phyloP scores from a whole-genome alignment of 2,113 vertebrate species.

The Pollimyrus isidori region DNA sequence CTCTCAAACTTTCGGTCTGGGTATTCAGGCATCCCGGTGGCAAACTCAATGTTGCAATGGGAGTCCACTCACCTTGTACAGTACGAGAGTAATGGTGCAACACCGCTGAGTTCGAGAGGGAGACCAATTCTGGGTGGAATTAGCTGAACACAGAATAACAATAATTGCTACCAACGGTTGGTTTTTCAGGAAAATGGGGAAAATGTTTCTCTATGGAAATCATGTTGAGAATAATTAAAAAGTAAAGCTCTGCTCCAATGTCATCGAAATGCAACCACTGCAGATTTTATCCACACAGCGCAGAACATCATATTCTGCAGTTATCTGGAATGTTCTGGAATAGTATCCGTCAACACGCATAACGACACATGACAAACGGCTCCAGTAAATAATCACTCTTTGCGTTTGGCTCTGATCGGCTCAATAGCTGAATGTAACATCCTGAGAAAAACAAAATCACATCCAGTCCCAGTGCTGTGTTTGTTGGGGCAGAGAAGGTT shows the following conservation, averaged over 20 bases:
- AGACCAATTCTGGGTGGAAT: not conserved
- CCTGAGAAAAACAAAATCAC: not conserved
- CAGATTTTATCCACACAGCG: not conserved
- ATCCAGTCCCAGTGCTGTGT: not conserved
- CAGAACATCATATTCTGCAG: not conserved
- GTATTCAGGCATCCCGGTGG: not conserved
- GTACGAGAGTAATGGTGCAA: not conserved
- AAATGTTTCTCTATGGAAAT: not conserved
- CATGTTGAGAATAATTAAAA: not conserved
- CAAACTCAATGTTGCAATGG: not conserved
- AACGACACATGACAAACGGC: not conserved
- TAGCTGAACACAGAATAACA: not conserved
- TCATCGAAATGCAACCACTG: not conserved
- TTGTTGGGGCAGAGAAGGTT: conserved; percentile 1
- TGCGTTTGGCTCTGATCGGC: not conserved
- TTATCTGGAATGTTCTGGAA: not conserved
- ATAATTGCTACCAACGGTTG: not conserved
- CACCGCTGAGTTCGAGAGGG: not conserved
- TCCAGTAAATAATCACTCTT: not conserved
- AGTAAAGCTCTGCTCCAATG: not conserved
- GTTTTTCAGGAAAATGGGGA: not conserved
- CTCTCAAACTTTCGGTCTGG: not conserved
- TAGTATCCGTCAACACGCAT: not conserved
- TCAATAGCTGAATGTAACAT: not conserved
- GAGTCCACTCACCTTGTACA: not conserved